Evolutionary conservation across 2,888 invertebrate species (phyloP), one percentile per base, ranked within the genome.

Genomic region (Chrysodeixis includens): DNA sequence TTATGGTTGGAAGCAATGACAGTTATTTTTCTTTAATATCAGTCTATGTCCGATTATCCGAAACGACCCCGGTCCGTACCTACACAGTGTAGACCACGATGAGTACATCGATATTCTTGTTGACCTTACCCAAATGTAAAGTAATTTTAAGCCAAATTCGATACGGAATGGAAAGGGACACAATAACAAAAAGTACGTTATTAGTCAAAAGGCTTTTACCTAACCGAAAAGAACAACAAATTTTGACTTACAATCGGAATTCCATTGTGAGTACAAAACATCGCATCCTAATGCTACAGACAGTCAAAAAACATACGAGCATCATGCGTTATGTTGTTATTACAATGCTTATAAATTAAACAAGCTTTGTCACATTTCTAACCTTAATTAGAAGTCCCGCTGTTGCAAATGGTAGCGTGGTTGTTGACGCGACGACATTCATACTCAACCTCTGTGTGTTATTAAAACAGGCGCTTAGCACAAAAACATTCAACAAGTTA

Each of bases 321-420:
- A 65, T 30, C 62, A 56, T 70, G 56, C 67, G 57, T 68, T 71
- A 71, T 80, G 66, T 68, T 59, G 60, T 62, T 73, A 82, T 83
- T 83, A 83, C 76, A 71, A 62, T 64, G 77, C 66, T 69, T 75
- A 77, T 85, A 82, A 81, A 85, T 84, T 82, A 71, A 73, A 72
- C 64, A 59, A 61, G 56, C 66, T 63, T 67, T 69, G 78, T 66
- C 74, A 69, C 77, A 74, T 69, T 68, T 57, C 61, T 66, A 66
- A 62, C 56, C 75, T 78, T 85, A 87, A 88, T 88, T 86, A 83
- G 77, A 83, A 80, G 71, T 61, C 76, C 73, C 71, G 69, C 64
- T 72, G 80, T 76, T 71, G 74, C 80, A 82, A 83, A 84, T 83
- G 75, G 68, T 65, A 61, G 76, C 65, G 69, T 68, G 69, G 78